Percentiles rank a stretch among this genome's conserved stretches.
These are phyloP conservation scores for Rugalucina vietnamica DNA, from an alignment of 2,888 invertebrate genomes.

Conservation along the genomic window DNA sequence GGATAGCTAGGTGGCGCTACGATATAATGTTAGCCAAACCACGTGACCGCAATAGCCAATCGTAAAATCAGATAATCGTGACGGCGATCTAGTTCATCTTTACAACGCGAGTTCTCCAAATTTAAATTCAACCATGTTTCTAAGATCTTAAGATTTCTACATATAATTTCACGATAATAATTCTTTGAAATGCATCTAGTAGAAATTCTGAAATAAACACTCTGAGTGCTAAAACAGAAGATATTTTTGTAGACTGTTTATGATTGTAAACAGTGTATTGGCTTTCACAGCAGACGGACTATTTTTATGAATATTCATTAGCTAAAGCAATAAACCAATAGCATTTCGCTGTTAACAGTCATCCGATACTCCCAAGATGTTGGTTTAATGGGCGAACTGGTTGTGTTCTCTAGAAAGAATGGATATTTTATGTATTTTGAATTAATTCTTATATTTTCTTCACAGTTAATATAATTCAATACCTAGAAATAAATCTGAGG, in stretches of 20 bases:
- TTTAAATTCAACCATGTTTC: background rate
- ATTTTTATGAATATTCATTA: conserved; percentile 71
- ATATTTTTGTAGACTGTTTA: background rate
- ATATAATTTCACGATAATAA: background rate
- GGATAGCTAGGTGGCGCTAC: conserved; percentile 62
- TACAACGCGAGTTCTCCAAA: background rate
- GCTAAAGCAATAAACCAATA: conserved; percentile 54
- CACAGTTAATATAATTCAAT: conserved; percentile 16
- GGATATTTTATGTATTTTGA: conserved; percentile 16
- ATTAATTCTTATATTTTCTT: conserved; percentile 9
- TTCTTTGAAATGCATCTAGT: background rate
- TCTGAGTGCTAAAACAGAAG: background rate
- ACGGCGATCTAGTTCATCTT: background rate
- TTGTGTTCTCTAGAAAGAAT: background rate
- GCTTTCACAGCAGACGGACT: conserved; percentile 56
- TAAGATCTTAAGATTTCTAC: background rate
- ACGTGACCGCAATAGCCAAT: conserved; percentile 56
- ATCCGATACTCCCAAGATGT: conserved; percentile 49
- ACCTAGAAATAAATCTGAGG: conserved; percentile 4
- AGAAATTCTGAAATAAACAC: background rate
- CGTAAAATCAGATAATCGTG: conserved; percentile 10
- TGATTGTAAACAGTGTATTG: conserved; percentile 46
- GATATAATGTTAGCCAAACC: conserved; percentile 37
- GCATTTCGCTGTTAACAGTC: conserved; percentile 28
- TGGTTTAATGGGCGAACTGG: conserved; percentile 34